phyloP scores from a whole-genome alignment of 2,888 invertebrate genomes.

The Eubasilissa splendida region DNA sequence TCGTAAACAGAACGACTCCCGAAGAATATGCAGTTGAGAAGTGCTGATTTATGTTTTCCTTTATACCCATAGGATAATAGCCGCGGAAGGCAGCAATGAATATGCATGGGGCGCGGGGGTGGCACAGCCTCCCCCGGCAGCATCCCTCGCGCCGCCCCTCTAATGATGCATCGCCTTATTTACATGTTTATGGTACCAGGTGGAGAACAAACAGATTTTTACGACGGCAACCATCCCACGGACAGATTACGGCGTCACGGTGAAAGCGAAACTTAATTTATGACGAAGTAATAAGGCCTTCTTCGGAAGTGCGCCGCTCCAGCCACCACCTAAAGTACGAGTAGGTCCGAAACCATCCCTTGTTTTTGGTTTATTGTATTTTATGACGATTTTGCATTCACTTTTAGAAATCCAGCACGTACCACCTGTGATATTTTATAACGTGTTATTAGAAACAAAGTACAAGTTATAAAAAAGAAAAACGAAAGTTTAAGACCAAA shows the following conservation, averaged over 20 bases:
- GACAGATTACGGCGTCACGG: constrained; percentile 41
- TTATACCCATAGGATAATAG: constrained; percentile 49
- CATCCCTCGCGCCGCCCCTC: constrained; percentile 25
- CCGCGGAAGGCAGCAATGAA: constrained; percentile 46
- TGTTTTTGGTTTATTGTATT: too few species aligned
- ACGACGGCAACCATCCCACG: constrained; percentile 43
- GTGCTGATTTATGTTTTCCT: constrained; percentile 42
- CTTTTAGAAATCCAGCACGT: too few species aligned
- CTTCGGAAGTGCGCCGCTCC: not conserved
- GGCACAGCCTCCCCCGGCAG: not conserved
- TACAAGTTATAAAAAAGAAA: too few species aligned
- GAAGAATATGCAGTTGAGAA: constrained; percentile 38
- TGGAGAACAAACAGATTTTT: constrained; percentile 56
- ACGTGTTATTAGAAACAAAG: too few species aligned
- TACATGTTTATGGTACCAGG: constrained; percentile 57
- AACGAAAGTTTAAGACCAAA: too few species aligned
- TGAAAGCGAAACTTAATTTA: constrained; percentile 33
- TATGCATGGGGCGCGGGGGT: constrained; percentile 46
- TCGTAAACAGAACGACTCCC: constrained; percentile 21
- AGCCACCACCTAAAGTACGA: too few species aligned
- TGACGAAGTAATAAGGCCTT: constrained; percentile 2
- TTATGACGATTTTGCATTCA: too few species aligned
- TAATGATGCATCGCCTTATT: constrained; percentile 58
- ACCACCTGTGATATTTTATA: too few species aligned
- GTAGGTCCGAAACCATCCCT: too few species aligned